Conservation (phyloP, 2,113 vertebrate genomes). For the Gymnocephalus cernua region DNA sequence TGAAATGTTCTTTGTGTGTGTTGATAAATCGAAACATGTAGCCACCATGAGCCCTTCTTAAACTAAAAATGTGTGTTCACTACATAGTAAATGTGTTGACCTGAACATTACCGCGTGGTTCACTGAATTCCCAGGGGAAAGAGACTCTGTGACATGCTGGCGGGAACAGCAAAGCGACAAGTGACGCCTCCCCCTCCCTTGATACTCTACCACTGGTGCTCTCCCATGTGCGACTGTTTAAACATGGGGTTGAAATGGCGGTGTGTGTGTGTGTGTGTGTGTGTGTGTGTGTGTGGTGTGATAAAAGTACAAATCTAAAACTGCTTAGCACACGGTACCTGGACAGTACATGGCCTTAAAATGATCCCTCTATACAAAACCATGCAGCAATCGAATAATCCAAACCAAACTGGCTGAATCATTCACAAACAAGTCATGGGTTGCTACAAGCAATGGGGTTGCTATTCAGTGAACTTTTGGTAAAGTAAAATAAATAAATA, state of each 20-base stretch:
- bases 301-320: constrained; percentile 67
- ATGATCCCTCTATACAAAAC: background rate
- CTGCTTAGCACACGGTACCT: constrained; percentile 25
- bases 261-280: background rate
- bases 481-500: background rate
- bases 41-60: background rate
- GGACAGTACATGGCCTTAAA: background rate
- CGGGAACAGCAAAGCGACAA: constrained; percentile 79
- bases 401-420: constrained; percentile 9
- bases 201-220: constrained; percentile 50
- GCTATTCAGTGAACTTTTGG: background rate
- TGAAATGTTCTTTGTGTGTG: background rate
- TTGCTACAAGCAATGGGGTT: background rate
- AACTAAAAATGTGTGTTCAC: constrained; percentile 27
- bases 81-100: constrained; percentile 56
- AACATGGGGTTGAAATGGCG: constrained; percentile 68
- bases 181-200: constrained; percentile 66
- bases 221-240: constrained; percentile 71
- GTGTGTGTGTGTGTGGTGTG: constrained; percentile 11
- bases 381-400: background rate
- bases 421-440: constrained; percentile 3
- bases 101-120: constrained; percentile 62
- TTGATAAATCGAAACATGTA: background rate
- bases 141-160: constrained; percentile 75
- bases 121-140: constrained; percentile 67